Conservation (phyloP, 2,797 vertebrate species). For the Channa striata region DNA sequence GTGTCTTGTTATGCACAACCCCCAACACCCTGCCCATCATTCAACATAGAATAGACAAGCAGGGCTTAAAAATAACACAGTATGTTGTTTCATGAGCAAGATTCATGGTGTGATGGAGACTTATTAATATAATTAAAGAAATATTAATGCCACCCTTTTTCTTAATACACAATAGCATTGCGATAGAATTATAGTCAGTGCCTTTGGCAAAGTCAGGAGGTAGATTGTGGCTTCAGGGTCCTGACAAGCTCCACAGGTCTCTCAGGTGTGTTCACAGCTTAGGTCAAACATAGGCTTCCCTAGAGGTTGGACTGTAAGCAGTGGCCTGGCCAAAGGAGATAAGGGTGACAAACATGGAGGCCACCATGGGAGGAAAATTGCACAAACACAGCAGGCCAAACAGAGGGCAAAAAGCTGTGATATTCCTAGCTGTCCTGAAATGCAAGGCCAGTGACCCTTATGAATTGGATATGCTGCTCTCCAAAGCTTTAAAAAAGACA, state of each 20-base stretch:
- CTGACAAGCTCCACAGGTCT: constrained; percentile 37
- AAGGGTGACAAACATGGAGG: constrained; percentile 57
- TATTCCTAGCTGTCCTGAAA: constrained; percentile 40
- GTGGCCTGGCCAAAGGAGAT: constrained; percentile 57
- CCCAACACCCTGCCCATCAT: not conserved
- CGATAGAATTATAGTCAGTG: not conserved
- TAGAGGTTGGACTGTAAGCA: constrained; percentile 47
- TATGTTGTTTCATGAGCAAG: constrained; percentile 14
- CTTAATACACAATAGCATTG: not conserved
- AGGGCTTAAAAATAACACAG: constrained; percentile 28
- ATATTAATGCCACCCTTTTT: not conserved
- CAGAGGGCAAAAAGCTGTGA: constrained; percentile 42
- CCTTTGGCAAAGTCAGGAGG: constrained; percentile 32
- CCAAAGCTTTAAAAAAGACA: constrained; percentile 28
- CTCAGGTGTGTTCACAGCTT: constrained; percentile 41
- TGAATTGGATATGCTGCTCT: constrained; percentile 50
- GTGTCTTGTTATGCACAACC: constrained; percentile 28
- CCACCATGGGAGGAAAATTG: constrained; percentile 43
- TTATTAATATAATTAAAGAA: too few species aligned
- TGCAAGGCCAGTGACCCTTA: constrained; percentile 44
- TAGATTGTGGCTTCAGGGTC: constrained; percentile 9
- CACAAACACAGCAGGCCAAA: constrained; percentile 61
- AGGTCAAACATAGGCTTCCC: constrained; percentile 43
- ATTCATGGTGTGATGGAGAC: constrained; percentile 16
- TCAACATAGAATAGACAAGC: constrained; percentile 26